Percentiles rank a stretch among this genome's conserved stretches.
These are phyloP conservation scores for Plemyria rubiginata DNA, from an alignment of 2,888 invertebrate species.

Conservation along the genomic window DNA sequence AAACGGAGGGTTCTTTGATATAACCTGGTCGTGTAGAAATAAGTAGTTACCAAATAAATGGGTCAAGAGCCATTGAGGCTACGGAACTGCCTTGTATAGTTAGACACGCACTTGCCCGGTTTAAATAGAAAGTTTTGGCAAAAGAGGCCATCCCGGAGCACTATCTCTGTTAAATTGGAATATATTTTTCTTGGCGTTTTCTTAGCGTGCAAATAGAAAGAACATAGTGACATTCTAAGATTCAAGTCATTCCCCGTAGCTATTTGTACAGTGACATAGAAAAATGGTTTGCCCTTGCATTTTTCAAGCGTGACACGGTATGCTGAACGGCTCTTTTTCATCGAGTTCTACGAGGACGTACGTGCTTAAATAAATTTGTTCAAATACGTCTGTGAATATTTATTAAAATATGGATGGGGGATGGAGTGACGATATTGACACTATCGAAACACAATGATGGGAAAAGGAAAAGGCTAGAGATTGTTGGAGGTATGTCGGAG, in stretches of 20 bases:
- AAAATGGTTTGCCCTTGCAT: conserved; percentile 66
- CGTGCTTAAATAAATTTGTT: conserved; percentile 44
- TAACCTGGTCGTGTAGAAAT: neutral
- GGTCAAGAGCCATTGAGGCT: neutral
- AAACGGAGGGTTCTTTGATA: too few species aligned
- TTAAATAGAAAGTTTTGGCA: conserved; percentile 55
- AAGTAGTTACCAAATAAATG: neutral
- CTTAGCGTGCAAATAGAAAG: conserved; percentile 56
- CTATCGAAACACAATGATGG: too few species aligned
- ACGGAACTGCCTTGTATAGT: conserved; percentile 11
- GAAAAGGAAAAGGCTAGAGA: too few species aligned
- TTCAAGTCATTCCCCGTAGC: conserved; percentile 66
- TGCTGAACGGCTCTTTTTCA: conserved; percentile 57
- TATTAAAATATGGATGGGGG: neutral
- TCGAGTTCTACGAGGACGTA: conserved; percentile 51
- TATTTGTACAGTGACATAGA: conserved; percentile 72
- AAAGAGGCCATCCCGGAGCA: conserved; percentile 47
- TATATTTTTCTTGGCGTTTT: conserved; percentile 59
- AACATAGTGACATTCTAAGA: conserved; percentile 62
- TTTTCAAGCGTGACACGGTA: conserved; percentile 57
- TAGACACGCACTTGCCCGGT: conserved; percentile 1
- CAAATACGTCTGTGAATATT: conserved; percentile 2
- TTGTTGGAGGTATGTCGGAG: too few species aligned
- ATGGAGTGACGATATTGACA: too few species aligned
- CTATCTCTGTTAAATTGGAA: conserved; percentile 60